Base-by-base conservation (phyloP, 1,140 invertebrate species). In the Drosophila teissieri region DNA sequence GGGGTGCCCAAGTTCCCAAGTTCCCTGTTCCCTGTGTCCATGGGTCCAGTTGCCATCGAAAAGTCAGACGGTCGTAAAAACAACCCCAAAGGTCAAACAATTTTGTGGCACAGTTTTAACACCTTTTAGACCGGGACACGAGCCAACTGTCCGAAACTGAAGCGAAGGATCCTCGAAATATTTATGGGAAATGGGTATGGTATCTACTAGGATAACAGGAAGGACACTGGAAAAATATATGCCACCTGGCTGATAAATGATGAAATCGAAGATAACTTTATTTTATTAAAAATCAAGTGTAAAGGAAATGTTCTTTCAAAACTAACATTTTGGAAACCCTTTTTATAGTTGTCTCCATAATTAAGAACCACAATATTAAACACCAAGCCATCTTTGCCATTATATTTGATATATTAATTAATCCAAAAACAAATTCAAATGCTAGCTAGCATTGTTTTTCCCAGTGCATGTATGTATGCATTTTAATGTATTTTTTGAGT, bases 51-150 rank as follows among this genome's bases (percentile, higher is more conserved):
- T 62, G 53, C 51, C 60, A 54, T 22, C 17, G 42, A 40, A 45
- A 55, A 69, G 62, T 56, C 73, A 54, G 48, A 52, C 44, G 65
- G 44, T 36, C 51, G 52, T 78, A 56, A 85, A 88, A 89, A 57
- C 84, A 68, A 79, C 84, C 82, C 82, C 82, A 53, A 54, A 85
- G 60, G 24, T 53, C 65, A 65, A 78, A 80, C 81, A 77, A 76
- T 86, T 89, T 79, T 89, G 82, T 73, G 82, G 82, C 82, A 89
- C 82, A 86, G 73, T 89, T 86, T 86, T 86, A 86, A 89, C 82
- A 86, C 82, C 82, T 86, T 89, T 88, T 51, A 55, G 65, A 63
- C 31, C 84, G 72, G 65, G 46, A 70, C 83, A 72, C 69, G 69
- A 81, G 81, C 68, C 75, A 64, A 86, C 79, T 75, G 60, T 56